Base-by-base conservation (phyloP, 2,113 vertebrate genomes). In the Ciconia boyciana region DNA sequence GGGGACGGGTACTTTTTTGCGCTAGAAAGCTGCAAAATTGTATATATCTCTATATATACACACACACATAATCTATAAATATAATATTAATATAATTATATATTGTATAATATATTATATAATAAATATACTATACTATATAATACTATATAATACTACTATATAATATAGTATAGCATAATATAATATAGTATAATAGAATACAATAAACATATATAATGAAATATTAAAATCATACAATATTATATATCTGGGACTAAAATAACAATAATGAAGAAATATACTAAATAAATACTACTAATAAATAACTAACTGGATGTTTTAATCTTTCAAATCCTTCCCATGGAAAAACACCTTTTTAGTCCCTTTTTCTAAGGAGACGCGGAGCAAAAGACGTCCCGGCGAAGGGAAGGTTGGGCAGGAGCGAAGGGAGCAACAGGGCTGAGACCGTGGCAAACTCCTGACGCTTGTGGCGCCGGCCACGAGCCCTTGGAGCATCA, bases 331-430 rank as follows among this genome's bases (percentile, higher is more conserved):
- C 18, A 9, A 11, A 17, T 7, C 54, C 41, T 75, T 54, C 61
- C 46, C 3, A 4, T 10, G 41, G 11, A 44, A 54, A 68, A n/a
- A 4, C 57, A 18, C 13, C 2, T 13, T 20, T 24, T 22, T 6
- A 31, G 11, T 52, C 39, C 41, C 25, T 68, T 43, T 41, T 29
- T 12, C 32, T 6, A 16, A 24, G 31, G 71, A 28, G 16, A 16
- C 3, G 1, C 1, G 0, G n/a, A 29, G 8, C 16, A 11, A 41
- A 36, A 1, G 22, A 6, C 1, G 9, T 16, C 52, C 78, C 3
- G 9, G 52, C 5, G 5, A 17, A 32, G 65, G 41, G 57, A 44
- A 31, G 8, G 1, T 2, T 2, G 32, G 62, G 16, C 64, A 12
- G 41, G 34, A 3, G 31, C 29, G 34, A 18, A 13, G 57, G 52